These are phyloP conservation scores for Podarcis siculus DNA, from an alignment of 2,797 vertebrate species.

Conservation along the genomic window DNA sequence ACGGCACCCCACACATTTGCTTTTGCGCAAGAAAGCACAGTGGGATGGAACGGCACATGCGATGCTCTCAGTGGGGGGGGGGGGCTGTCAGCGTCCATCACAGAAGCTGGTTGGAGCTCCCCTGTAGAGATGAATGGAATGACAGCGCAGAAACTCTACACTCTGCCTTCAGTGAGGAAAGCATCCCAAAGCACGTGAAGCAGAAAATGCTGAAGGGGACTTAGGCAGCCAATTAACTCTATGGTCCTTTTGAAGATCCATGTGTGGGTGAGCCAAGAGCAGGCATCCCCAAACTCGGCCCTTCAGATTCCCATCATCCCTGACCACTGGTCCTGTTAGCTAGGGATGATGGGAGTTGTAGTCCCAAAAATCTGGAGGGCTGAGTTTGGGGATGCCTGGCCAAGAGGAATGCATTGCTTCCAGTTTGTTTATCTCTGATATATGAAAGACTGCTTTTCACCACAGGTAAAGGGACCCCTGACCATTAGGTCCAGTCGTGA, in stretches of 20 bases:
- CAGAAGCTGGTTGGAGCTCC: background rate
- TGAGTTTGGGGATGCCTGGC: too few relatives aligned
- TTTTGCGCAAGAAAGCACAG: slow-evolving; percentile 67
- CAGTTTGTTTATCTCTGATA: too few relatives aligned
- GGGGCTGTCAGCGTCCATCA: slow-evolving; percentile 35
- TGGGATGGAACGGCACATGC: slow-evolving; percentile 43
- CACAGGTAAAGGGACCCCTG: too few relatives aligned
- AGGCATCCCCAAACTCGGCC: too few relatives aligned
- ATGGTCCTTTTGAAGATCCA: background rate
- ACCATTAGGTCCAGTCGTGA: too few relatives aligned
- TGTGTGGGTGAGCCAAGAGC: background rate
- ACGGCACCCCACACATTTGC: slow-evolving; percentile 66
- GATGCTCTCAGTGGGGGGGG: slow-evolving; percentile 22
- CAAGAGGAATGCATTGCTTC: background rate
- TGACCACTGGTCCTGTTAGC: too few relatives aligned
- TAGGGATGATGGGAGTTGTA: too few relatives aligned
- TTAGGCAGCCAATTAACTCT: background rate
- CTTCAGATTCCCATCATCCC: too few relatives aligned
- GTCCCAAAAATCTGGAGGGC: too few relatives aligned
- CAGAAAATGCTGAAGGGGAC: background rate
- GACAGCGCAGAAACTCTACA: slow-evolving; percentile 34
- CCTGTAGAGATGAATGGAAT: slow-evolving; percentile 52
- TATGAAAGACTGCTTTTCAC: too few relatives aligned
- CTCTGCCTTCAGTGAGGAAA: slow-evolving; percentile 34
- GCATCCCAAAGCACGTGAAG: slow-evolving; percentile 31